A percentile compares a stretch with the other conserved stretches of the same genome.
These are phyloP conservation scores for Malurus splendens DNA, from an alignment of 2,797 vertebrate species.

Conservation along the genomic window DNA sequence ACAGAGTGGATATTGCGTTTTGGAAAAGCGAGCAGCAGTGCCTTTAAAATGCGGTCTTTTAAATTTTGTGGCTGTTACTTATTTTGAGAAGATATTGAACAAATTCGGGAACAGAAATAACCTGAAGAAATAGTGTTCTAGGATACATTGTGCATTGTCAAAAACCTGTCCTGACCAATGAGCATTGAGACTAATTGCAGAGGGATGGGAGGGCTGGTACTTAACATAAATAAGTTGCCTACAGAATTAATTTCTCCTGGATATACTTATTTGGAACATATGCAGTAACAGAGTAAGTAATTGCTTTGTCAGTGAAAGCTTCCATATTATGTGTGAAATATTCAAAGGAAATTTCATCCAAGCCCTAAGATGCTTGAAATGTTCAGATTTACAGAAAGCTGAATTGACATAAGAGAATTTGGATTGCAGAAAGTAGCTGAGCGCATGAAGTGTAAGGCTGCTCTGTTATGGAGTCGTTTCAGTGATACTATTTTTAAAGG, in stretches of 20 bases:
- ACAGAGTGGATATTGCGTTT: neutral
- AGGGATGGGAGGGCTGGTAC: neutral
- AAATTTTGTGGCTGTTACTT: neutral
- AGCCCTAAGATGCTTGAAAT: neutral
- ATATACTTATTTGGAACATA: neutral
- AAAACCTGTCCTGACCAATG: neutral
- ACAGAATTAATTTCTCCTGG: neutral
- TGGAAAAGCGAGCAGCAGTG: neutral
- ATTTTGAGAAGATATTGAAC: neutral
- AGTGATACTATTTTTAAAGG: neutral
- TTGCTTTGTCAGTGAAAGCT: neutral
- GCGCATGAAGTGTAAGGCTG: fast-evolving
- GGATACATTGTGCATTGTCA: neutral
- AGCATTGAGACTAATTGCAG: neutral
- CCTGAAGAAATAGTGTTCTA: neutral
- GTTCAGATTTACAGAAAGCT: neutral
- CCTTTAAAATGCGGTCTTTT: neutral
- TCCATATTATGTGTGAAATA: neutral
- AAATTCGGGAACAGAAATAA: neutral
- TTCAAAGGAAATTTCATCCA: neutral
- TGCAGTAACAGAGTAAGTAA: neutral
- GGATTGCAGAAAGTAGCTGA: neutral
- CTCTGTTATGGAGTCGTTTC: neutral
- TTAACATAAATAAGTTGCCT: neutral
- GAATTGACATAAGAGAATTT: neutral